phyloP scores from a whole-genome alignment of 1,140 invertebrate species.

The Rhagoletis pomonella region DNA sequence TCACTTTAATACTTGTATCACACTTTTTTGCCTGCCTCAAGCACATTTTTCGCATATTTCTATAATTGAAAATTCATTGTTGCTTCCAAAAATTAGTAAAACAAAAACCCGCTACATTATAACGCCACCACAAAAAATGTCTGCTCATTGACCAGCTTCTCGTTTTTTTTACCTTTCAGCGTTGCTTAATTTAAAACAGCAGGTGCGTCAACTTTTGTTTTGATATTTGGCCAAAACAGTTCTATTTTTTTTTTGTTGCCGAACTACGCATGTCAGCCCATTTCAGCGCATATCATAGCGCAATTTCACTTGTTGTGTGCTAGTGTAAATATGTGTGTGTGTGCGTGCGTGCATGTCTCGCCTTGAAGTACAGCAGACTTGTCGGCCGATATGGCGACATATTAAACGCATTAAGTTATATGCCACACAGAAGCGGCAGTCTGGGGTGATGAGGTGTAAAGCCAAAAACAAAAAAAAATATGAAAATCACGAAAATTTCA shows the following conservation, averaged over 20 bases:
- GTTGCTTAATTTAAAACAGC: constrained; percentile 7
- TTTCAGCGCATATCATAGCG: constrained; percentile 20
- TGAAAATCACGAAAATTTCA: constrained; percentile 23
- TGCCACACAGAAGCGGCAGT: neutral
- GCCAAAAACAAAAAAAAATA: neutral
- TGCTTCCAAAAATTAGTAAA: neutral
- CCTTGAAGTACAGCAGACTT: constrained; percentile 14
- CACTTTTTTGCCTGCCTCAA: neutral
- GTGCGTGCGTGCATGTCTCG: constrained; percentile 18
- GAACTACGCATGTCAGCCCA: constrained; percentile 13
- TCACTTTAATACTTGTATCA: neutral
- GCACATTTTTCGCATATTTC: constrained; percentile 49
- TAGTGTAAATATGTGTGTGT: neutral
- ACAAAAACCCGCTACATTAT: too few species aligned
- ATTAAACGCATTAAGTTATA: constrained; percentile 5
- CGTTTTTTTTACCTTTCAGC: neutral
- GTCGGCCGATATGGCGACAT: constrained; percentile 28
- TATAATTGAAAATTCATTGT: constrained; percentile 52
- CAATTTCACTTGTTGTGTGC: neutral
- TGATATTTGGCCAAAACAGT: neutral
- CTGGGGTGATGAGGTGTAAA: neutral
- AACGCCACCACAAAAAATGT: constrained; percentile 1
- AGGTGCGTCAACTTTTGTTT: neutral
- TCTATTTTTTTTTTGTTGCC: neutral
- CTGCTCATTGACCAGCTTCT: neutral